These are phyloP conservation scores for Hippocampus barbouri DNA, from an alignment of 2,113 vertebrate species.

Conservation along the genomic window DNA sequence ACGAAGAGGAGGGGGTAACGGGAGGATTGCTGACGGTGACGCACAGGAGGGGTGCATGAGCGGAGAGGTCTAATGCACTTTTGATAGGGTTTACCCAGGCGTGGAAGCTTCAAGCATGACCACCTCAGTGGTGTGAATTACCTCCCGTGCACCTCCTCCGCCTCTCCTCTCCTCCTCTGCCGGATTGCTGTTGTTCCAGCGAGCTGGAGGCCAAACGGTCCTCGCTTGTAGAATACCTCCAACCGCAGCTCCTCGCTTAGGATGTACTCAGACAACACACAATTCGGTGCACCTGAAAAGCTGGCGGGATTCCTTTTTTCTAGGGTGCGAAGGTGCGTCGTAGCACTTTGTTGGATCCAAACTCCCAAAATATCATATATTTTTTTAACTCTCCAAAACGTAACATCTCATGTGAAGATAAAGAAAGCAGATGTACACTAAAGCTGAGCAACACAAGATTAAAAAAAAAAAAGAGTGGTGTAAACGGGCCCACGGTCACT, in stretches of 20 bases:
- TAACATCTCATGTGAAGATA: no score
- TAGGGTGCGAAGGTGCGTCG: background rate
- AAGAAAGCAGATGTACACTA: background rate
- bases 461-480: background rate
- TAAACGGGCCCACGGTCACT: background rate
- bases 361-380: no score
- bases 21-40: slow-evolving; percentile 51
- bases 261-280: slow-evolving; percentile 25
- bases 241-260: slow-evolving; percentile 6
- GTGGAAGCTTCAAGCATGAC: slow-evolving; percentile 85
- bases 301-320: slow-evolving; percentile 3
- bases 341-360: slow-evolving; percentile 1
- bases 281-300: slow-evolving; percentile 14
- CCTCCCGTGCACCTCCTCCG: background rate
- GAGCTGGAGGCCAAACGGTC: slow-evolving; percentile 24
- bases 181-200: slow-evolving; percentile 9
- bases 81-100: slow-evolving; percentile 98
- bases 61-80: slow-evolving; percentile 91
- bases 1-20: slow-evolving; percentile 71
- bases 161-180: slow-evolving; percentile 12
- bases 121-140: slow-evolving; percentile 69
- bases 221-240: slow-evolving; percentile 10
- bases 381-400: no score
- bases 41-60: slow-evolving; percentile 59
- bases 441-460: background rate